These are phyloP conservation scores for Zootermopsis nevadensis DNA, from an alignment of 2,888 invertebrate species.

Conservation along the genomic window DNA sequence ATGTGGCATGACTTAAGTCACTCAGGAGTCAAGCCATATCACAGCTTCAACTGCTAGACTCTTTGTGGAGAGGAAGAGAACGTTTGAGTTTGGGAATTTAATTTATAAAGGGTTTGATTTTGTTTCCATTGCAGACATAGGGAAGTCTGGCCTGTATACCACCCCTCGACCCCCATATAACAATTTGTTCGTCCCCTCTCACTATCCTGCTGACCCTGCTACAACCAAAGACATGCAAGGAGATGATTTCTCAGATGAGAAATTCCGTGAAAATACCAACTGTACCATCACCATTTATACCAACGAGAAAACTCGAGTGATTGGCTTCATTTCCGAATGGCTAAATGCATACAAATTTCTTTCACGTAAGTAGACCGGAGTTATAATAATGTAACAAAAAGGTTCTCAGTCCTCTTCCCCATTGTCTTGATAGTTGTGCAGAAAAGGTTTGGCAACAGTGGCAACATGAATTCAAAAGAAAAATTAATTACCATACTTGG, in stretches of 20 bases:
- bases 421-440: background rate
- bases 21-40: too few relatives aligned
- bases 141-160: slow-evolving; percentile 48
- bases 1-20: too few relatives aligned
- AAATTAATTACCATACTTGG: too few relatives aligned
- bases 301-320: slow-evolving; percentile 65
- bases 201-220: slow-evolving; percentile 56
- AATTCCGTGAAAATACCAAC: slow-evolving; percentile 60
- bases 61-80: too few relatives aligned
- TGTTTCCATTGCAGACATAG: slow-evolving; percentile 51
- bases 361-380: slow-evolving; percentile 70
- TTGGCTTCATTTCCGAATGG: slow-evolving; percentile 78
- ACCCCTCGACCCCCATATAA: slow-evolving; percentile 29
- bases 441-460: background rate
- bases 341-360: slow-evolving; percentile 76
- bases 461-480: too few relatives aligned
- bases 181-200: slow-evolving; percentile 57
- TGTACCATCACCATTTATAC: slow-evolving; percentile 66
- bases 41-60: too few relatives aligned
- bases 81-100: slow-evolving; percentile 16
- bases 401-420: background rate
- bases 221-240: slow-evolving; percentile 61
- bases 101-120: slow-evolving; percentile 47
- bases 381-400: background rate
- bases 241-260: slow-evolving; percentile 58